Conservation (phyloP, 2,888 invertebrate species). For the Xestia ashworthii region DNA sequence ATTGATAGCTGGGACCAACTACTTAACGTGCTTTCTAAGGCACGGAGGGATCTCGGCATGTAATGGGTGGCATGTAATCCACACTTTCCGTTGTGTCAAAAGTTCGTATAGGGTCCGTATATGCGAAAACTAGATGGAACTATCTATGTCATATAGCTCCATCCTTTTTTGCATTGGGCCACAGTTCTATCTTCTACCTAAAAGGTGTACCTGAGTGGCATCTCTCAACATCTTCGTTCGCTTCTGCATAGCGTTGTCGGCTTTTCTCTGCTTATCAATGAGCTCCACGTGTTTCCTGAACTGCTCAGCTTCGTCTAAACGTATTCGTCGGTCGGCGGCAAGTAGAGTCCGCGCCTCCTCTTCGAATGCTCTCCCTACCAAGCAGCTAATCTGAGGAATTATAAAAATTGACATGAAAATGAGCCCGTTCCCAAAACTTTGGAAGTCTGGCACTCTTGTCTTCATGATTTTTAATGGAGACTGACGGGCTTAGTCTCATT, state of each 20-base stretch:
- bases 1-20: too few relatives aligned
- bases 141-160: background rate
- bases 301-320: constrained; percentile 73
- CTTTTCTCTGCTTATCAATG: constrained; percentile 71
- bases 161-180: background rate
- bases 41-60: too few relatives aligned
- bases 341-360: constrained; percentile 77
- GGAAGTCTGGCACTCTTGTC: background rate
- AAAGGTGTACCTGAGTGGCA: constrained; percentile 75
- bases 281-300: constrained; percentile 73
- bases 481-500: background rate
- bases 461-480: background rate
- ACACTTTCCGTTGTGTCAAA: background rate
- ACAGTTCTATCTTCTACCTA: background rate
- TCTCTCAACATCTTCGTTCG: constrained; percentile 75
- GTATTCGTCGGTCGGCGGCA: constrained; percentile 79
- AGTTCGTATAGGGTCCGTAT: background rate
- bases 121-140: background rate
- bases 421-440: background rate
- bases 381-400: constrained; percentile 71
- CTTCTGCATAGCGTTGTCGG: constrained; percentile 75
- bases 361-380: constrained; percentile 78
- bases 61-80: too few relatives aligned
- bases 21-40: too few relatives aligned
- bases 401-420: background rate